These are phyloP conservation scores for Lophochroa leadbeateri DNA, from an alignment of 2,113 vertebrate species.

Conservation along the genomic window DNA sequence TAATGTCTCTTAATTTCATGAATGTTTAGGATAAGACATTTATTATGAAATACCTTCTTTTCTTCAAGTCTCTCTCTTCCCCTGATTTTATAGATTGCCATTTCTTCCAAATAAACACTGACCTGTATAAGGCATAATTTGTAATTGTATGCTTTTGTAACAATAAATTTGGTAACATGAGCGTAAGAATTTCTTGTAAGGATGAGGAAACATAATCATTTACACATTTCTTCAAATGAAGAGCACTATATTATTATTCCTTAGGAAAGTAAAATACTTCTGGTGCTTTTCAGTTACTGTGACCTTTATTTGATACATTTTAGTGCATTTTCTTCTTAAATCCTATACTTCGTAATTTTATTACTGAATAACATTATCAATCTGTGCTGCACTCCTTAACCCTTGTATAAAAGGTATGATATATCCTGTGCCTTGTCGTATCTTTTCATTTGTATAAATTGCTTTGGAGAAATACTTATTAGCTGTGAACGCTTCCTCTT, in stretches of 20 bases:
- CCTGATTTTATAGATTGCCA: not conserved
- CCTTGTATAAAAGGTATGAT: not conserved
- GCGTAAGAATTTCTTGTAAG: not conserved
- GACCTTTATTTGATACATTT: not conserved
- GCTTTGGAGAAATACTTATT: not conserved
- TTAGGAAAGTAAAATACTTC: not conserved
- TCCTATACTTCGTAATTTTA: not conserved
- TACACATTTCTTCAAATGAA: not conserved
- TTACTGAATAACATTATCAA: not conserved
- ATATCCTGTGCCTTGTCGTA: not conserved
- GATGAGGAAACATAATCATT: not conserved
- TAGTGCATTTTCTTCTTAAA: not conserved
- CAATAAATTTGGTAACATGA: not conserved
- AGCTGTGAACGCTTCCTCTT: not conserved
- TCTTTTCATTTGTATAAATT: not conserved
- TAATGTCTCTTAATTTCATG: not conserved
- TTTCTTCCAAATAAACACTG: not conserved
- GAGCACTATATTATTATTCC: not conserved
- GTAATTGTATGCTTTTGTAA: not conserved
- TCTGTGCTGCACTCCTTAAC: not conserved
- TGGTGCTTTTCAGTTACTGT: not conserved
- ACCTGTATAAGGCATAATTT: not conserved
- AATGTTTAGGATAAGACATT: not conserved
- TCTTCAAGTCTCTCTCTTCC: not conserved
- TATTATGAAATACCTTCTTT: not conserved